A percentile compares a stretch with the other conserved stretches of the same genome.
These are phyloP conservation scores for Anadara kagoshimensis DNA, from an alignment of 1,140 invertebrate genomes.

Conservation along the genomic window DNA sequence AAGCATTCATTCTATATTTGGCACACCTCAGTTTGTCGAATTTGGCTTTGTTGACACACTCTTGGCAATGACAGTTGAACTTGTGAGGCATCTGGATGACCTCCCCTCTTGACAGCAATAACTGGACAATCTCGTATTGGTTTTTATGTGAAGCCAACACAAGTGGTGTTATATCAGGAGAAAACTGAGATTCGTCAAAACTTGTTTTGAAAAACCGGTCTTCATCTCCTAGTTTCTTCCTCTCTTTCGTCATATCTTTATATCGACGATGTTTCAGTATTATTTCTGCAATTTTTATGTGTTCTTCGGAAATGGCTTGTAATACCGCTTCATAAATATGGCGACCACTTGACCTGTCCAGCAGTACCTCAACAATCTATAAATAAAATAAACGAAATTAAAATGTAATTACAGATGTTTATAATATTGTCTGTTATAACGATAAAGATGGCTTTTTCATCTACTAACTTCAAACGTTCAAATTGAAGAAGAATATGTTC, in stretches of 20 bases:
- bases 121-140: slow-evolving; percentile 72
- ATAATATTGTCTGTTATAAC: too few species aligned
- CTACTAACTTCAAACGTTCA: too few species aligned
- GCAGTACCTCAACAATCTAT: slow-evolving; percentile 65
- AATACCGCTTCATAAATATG: slow-evolving; percentile 71
- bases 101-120: slow-evolving; percentile 68
- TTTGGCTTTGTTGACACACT: slow-evolving; percentile 75
- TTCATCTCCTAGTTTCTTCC: slow-evolving; percentile 59
- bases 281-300: slow-evolving; percentile 70
- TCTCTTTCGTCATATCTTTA: slow-evolving; percentile 65
- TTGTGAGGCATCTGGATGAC: slow-evolving; percentile 76
- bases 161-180: slow-evolving; percentile 70
- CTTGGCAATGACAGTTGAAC: slow-evolving; percentile 77
- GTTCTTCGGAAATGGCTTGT: slow-evolving; percentile 70
- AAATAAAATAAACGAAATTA: neutral
- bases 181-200: slow-evolving; percentile 64
- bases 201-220: slow-evolving; percentile 61
- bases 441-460: too few species aligned
- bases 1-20: slow-evolving; percentile 71
- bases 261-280: slow-evolving; percentile 71
- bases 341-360: slow-evolving; percentile 63
- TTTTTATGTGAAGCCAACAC: slow-evolving; percentile 72
- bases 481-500: too few species aligned
- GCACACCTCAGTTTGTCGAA: slow-evolving; percentile 69
- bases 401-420: too few species aligned